These are phyloP conservation scores for Tigriopus japonicus DNA, from an alignment of 1,140 invertebrate species.

Conservation along the genomic window DNA sequence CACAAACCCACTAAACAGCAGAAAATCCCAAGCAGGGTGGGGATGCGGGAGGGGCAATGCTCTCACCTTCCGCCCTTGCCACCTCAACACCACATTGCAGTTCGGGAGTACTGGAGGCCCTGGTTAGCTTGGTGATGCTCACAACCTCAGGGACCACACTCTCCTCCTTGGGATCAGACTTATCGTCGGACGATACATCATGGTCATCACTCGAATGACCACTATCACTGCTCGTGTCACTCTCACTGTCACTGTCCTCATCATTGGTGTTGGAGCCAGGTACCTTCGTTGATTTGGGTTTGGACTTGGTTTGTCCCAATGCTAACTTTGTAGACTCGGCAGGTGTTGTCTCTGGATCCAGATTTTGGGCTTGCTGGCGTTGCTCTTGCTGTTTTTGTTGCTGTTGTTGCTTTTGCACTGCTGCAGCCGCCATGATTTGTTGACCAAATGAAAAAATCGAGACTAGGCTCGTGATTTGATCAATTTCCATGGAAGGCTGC, in stretches of 20 bases:
- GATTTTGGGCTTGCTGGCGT: not conserved
- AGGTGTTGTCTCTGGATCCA: not conserved
- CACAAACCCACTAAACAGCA: too few species aligned
- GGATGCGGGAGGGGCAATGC: too few species aligned
- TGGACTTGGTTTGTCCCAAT: not conserved
- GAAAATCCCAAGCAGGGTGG: too few species aligned
- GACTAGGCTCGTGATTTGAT: constrained; percentile 32
- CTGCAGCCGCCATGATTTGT: not conserved
- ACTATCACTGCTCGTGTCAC: constrained; percentile 6
- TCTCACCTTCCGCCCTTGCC: too few species aligned
- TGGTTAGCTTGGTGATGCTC: too few species aligned
- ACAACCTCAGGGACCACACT: not conserved
- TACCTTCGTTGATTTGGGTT: not conserved
- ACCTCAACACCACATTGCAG: too few species aligned
- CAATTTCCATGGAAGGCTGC: constrained; percentile 29
- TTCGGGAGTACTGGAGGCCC: too few species aligned
- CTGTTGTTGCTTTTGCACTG: not conserved
- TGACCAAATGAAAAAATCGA: constrained; percentile 33
- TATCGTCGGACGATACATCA: not conserved
- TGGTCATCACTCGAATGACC: constrained; percentile 12
- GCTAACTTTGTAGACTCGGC: not conserved
- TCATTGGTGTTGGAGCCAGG: not conserved
- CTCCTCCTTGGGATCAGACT: not conserved
- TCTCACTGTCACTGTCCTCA: constrained; percentile 8
- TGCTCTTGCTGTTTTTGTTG: not conserved